These are phyloP conservation scores for Pterocles gutturalis DNA, from an alignment of 2,113 vertebrate species.

Conservation along the genomic window DNA sequence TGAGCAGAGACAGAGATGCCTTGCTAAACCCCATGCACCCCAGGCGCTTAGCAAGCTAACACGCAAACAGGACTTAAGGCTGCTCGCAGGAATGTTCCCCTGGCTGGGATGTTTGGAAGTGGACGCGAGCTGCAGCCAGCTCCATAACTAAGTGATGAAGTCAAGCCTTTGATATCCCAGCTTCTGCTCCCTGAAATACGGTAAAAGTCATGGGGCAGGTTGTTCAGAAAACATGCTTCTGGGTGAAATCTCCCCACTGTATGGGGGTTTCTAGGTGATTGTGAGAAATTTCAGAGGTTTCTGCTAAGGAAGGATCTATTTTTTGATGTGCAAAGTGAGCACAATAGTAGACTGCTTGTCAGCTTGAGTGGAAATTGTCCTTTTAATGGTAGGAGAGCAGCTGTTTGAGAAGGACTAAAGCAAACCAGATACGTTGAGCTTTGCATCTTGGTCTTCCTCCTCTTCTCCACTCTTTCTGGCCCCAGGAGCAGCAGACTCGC, in stretches of 20 bases:
- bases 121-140: background rate
- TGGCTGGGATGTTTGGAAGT: accelerated
- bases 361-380: background rate
- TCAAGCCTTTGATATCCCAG: background rate
- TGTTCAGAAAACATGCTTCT: background rate
- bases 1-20: background rate
- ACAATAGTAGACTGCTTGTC: background rate
- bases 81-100: background rate
- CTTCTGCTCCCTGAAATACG: background rate
- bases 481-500: background rate
- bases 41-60: accelerated
- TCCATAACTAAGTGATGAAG: background rate
- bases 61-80: background rate
- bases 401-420: background rate
- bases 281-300: background rate
- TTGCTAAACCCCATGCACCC: background rate
- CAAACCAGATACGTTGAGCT: background rate
- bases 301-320: background rate
- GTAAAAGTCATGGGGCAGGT: background rate
- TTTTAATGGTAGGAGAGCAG: background rate
- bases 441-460: background rate
- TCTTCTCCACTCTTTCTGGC: background rate
- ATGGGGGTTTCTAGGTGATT: background rate
- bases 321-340: background rate
- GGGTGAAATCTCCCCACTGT: background rate